Conservation (phyloP, 1,140 invertebrate genomes). For the Drosophila lacteicornis region DNA sequence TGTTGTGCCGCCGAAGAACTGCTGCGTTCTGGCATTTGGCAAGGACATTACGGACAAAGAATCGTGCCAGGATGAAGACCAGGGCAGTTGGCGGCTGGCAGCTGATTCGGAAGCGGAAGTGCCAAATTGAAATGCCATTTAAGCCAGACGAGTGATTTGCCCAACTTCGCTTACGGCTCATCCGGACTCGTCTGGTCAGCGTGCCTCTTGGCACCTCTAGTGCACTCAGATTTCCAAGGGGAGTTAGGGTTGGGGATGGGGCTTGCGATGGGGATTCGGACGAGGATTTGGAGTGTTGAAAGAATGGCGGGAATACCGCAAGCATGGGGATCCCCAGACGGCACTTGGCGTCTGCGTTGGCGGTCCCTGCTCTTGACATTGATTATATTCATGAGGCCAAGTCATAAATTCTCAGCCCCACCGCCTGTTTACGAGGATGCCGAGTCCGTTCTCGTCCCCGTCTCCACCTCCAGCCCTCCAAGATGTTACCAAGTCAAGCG, state of each 20-base stretch:
- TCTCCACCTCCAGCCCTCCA: background rate
- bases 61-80: slow-evolving; percentile 17
- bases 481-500: slow-evolving; percentile 51
- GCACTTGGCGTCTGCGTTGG: slow-evolving; percentile 51
- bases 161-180: slow-evolving; percentile 35
- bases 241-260: background rate
- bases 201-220: slow-evolving; percentile 7
- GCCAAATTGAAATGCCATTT: slow-evolving; percentile 81
- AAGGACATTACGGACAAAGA: slow-evolving; percentile 79
- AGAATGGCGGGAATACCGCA: background rate
- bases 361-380: slow-evolving; percentile 54
- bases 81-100: slow-evolving; percentile 7
- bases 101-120: slow-evolving; percentile 73
- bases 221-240: slow-evolving; percentile 38
- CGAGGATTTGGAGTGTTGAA: background rate
- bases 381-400: slow-evolving; percentile 69
- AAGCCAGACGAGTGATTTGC: slow-evolving; percentile 58
- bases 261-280: background rate
- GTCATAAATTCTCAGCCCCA: slow-evolving; percentile 64
- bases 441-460: background rate
- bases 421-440: slow-evolving; percentile 50
- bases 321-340: slow-evolving; percentile 33
- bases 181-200: slow-evolving; percentile 15
- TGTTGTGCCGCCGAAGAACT: slow-evolving; percentile 18
- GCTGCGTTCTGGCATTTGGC: slow-evolving; percentile 37